These are phyloP conservation scores for Sebastes hopkinsi DNA, from an alignment of 2,797 vertebrate species.

Conservation along the genomic window DNA sequence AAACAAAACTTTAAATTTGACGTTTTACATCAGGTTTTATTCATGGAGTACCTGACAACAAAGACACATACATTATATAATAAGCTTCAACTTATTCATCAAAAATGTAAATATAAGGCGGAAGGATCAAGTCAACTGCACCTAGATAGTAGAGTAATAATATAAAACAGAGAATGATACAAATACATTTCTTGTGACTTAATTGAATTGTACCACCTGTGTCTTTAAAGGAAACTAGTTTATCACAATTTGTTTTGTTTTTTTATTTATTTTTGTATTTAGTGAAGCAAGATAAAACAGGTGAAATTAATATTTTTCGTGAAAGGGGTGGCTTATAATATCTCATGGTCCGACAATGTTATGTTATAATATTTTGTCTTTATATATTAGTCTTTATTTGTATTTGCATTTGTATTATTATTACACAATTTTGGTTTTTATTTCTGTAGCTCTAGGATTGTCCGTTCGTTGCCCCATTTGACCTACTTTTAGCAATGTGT, in stretches of 20 bases:
- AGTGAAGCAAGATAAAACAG: no score
- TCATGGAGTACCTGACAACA: background rate
- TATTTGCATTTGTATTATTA: background rate
- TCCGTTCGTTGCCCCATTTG: background rate
- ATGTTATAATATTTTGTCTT: no score
- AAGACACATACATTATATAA: background rate
- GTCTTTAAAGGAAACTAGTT: background rate
- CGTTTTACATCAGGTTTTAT: background rate
- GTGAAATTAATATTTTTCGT: no score
- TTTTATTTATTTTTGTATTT: no score
- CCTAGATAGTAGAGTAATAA: background rate
- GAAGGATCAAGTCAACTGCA: background rate
- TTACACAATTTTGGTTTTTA: no score
- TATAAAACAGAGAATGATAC: background rate
- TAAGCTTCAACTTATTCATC: background rate
- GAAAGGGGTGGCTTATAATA: no score
- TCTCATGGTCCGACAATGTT: no score
- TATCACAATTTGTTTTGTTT: no score
- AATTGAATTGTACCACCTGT: background rate
- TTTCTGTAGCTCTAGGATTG: background rate
- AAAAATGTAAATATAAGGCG: background rate
- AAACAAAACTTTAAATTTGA: background rate
- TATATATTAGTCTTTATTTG: background rate
- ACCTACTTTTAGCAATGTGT: background rate
- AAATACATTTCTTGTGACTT: background rate